Base-by-base conservation (phyloP, 2,113 vertebrate genomes). In the Illadopsis cleaveri region DNA sequence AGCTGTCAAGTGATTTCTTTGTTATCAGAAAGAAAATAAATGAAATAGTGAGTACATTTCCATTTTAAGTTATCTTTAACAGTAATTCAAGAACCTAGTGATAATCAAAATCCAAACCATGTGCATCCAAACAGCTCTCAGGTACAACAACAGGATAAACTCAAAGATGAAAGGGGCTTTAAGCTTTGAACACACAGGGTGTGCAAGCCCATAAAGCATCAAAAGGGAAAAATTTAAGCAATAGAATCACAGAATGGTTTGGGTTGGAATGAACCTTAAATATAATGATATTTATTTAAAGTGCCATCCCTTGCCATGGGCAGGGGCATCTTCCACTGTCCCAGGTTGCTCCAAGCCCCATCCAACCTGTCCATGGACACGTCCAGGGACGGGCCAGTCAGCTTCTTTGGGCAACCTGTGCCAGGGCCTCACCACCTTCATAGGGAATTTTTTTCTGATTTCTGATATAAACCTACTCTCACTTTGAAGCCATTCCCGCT, bases 121-220 rank as follows among this genome's bases (percentile, higher is more conserved):
- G 12, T 40, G 24, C 28, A 76, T 54, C 27, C 60, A 62, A 50
- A 33, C 11, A 48, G 30, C 21, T 21, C 7, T 10, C 50, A 70
- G 64, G 16, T 51, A 37, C 9, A 68, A 8, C 4, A 72, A 25
- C 11, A 54, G 30, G 7, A 62, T 31, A 83, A 86, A 35, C 16
- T 66, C 57, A 15, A 0, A 0, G 0, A 17, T 28, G 4, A 47
- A 83, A 56, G 4, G 2, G 6, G n/a, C n/a, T n/a, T n/a, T n/a
- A n/a, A n/a, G n/a, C n/a, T n/a, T n/a, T 58, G 31, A 80, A 73
- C 25, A 83, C 1, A 2, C 5, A 53, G 40, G 11, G 38, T 47
- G 21, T 61, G 27, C 31, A 88, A 88, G 21, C n/a, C 31, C 12
- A 6, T 6, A 7, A 78, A 35, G 27, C 8, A 48, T 56, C 66